phyloP scores from a whole-genome alignment of 1,140 invertebrate species.

The Drosophila oshimai region DNA sequence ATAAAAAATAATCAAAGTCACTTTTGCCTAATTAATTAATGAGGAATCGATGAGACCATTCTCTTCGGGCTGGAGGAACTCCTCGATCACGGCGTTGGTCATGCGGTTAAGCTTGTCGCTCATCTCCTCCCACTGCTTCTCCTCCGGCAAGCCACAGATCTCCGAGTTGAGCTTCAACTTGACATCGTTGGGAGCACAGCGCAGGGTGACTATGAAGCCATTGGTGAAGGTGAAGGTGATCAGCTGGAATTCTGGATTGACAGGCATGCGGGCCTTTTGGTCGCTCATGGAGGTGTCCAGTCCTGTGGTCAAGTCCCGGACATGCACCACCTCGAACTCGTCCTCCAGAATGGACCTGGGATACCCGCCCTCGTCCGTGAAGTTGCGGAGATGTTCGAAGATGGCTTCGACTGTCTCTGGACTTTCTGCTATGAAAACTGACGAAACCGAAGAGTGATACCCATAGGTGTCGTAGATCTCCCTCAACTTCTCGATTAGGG shows the following conservation, averaged over 20 bases:
- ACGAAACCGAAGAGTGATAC: slow-evolving; percentile 91
- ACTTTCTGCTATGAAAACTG: slow-evolving; percentile 93
- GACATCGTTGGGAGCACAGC: slow-evolving; percentile 97
- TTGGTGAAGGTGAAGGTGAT: slow-evolving; percentile 96
- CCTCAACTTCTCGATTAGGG: slow-evolving; percentile 89
- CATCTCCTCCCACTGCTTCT: slow-evolving; percentile 88
- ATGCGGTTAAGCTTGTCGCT: slow-evolving; percentile 87
- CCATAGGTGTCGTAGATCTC: slow-evolving; percentile 94
- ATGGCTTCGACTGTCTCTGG: slow-evolving; percentile 87
- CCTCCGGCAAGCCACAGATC: slow-evolving; percentile 87
- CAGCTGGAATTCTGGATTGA: slow-evolving; percentile 90
- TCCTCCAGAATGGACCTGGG: slow-evolving; percentile 88
- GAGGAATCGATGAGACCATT: slow-evolving; percentile 83
- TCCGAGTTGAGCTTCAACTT: slow-evolving; percentile 99
- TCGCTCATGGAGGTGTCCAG: slow-evolving; percentile 90
- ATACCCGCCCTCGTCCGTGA: slow-evolving; percentile 85
- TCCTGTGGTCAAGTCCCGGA: slow-evolving; percentile 95
- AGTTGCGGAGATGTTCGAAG: slow-evolving; percentile 92
- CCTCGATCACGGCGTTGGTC: slow-evolving; percentile 89
- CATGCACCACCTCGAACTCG: slow-evolving; percentile 87
- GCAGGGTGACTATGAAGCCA: slow-evolving; percentile 92
- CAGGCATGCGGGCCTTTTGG: slow-evolving; percentile 89
- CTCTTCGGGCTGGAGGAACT: slow-evolving; percentile 90
- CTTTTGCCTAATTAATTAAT: neutral
- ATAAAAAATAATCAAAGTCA: no score